Evolutionary conservation across 1,140 invertebrate species (phyloP).

Genomic region (Cryptotermes secundus): DNA sequence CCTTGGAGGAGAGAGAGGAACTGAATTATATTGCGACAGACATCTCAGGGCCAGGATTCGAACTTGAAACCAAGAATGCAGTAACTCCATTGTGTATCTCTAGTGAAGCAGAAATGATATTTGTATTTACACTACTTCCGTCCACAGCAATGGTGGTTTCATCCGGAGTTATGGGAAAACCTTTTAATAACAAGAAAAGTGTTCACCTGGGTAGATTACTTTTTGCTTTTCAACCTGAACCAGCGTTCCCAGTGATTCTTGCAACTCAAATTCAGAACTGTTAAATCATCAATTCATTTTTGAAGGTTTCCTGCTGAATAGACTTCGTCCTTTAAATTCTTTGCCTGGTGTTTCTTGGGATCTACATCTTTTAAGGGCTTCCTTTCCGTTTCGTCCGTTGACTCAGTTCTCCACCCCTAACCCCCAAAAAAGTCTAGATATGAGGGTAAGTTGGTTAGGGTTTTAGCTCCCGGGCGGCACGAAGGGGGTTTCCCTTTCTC

Average conservation of each 20-base stretch:
- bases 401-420: neutral
- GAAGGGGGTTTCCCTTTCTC: neutral
- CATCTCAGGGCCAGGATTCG: too few species aligned
- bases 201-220: too few species aligned
- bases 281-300: neutral
- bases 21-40: too few species aligned
- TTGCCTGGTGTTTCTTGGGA: neutral
- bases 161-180: too few species aligned
- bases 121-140: too few species aligned
- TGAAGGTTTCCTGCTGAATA: neutral
- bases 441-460: neutral
- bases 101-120: too few species aligned
- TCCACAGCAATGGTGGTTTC: too few species aligned
- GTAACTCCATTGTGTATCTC: too few species aligned
- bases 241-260: neutral
- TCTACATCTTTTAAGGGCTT: neutral
- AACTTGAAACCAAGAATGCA: too few species aligned
- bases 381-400: slow-evolving; percentile 2
- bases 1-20: too few species aligned
- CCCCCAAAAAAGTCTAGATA: neutral
- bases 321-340: neutral
- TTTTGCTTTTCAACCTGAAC: too few species aligned
- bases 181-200: too few species aligned
- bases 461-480: slow-evolving; percentile 12
- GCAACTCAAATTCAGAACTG: neutral